These are phyloP conservation scores for Sciaenops ocellatus DNA, from an alignment of 2,797 vertebrate genomes.

Conservation along the genomic window DNA sequence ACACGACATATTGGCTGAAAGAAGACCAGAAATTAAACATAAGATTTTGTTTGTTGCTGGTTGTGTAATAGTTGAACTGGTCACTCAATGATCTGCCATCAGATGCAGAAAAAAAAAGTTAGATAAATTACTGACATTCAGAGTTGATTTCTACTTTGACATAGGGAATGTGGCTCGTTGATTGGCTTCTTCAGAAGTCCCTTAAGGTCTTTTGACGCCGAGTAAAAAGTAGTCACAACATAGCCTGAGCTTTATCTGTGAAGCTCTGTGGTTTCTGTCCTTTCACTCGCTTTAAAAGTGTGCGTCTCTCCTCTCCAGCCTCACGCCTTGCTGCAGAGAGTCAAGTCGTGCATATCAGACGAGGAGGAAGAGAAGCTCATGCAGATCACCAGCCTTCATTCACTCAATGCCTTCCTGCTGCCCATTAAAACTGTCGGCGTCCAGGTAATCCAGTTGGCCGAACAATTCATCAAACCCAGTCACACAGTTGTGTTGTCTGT, in stretches of 20 bases:
- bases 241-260: neutral
- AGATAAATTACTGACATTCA: neutral
- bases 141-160: conserved; percentile 7
- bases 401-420: conserved; percentile 98
- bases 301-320: conserved; percentile 83
- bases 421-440: conserved; percentile 99
- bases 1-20: neutral
- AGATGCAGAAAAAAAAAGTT: neutral
- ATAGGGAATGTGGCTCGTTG: neutral
- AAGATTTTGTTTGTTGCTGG: neutral
- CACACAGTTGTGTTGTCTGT: neutral
- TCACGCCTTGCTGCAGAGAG: conserved; percentile 95
- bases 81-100: neutral
- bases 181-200: neutral
- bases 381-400: conserved; percentile 99
- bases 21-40: neutral
- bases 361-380: conserved; percentile 98
- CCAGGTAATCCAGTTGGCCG: conserved; percentile 87
- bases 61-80: neutral
- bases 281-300: neutral
- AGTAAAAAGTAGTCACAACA: neutral
- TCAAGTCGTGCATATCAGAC: conserved; percentile 96
- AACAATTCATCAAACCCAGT: neutral
- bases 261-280: neutral
- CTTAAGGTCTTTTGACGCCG: neutral